These are phyloP conservation scores for Chrysolina oricalcia DNA, from an alignment of 2,888 invertebrate species.

Conservation along the genomic window DNA sequence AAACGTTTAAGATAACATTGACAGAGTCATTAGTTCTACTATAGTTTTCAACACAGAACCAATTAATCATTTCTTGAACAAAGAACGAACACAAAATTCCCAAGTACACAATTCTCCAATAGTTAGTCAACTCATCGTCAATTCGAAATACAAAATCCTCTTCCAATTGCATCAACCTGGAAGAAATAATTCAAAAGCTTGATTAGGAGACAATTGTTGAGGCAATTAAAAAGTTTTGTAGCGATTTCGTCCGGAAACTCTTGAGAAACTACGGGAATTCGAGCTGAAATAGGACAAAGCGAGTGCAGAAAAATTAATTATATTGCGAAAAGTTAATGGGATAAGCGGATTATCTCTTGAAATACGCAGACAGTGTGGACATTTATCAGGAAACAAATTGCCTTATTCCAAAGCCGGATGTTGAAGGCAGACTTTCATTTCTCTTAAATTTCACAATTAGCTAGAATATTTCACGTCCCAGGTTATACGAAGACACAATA, in stretches of 20 bases:
- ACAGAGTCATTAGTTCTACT: too few relatives aligned
- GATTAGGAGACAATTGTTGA: constrained; percentile 27
- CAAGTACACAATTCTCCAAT: not conserved
- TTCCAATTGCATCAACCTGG: not conserved
- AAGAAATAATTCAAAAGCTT: constrained; percentile 19
- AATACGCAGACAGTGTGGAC: constrained; percentile 13
- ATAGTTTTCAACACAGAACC: too few relatives aligned
- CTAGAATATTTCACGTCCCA: too few relatives aligned
- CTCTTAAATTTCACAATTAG: not conserved
- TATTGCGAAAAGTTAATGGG: constrained; percentile 20
- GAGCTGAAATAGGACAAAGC: constrained; percentile 17
- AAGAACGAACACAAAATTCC: not conserved
- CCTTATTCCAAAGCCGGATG: not conserved
- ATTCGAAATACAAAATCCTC: not conserved
- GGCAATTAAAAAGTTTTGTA: constrained; percentile 29
- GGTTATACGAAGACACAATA: too few relatives aligned
- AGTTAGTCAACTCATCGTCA: not conserved
- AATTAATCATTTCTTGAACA: not conserved
- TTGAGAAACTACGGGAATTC: constrained; percentile 1
- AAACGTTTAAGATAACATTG: too few relatives aligned
- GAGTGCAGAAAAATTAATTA: constrained; percentile 25
- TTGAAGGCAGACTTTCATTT: not conserved
- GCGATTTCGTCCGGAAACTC: constrained; percentile 5
- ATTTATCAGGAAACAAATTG: constrained; percentile 25
- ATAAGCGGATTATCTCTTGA: constrained; percentile 12